phyloP scores from a whole-genome alignment of 2,113 vertebrate genomes.

The Reinhardtius hippoglossoides region DNA sequence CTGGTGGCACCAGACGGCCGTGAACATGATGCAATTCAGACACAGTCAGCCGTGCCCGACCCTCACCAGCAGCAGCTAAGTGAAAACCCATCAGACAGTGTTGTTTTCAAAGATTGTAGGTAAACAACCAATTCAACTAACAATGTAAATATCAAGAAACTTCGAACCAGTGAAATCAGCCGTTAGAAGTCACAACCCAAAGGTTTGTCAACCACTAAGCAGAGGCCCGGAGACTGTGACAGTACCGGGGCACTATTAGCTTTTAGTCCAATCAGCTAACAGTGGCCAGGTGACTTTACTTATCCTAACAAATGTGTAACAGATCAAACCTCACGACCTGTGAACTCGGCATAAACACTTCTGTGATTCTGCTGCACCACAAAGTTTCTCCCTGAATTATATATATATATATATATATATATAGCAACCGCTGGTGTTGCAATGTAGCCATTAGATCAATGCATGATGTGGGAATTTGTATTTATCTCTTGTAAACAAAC shows the following conservation, averaged over 20 bases:
- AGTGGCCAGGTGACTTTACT: not conserved
- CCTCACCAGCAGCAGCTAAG: constrained; percentile 49
- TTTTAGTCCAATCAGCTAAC: not conserved
- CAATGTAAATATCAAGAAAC: not conserved
- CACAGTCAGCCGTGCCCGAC: constrained; percentile 89
- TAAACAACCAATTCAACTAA: not conserved
- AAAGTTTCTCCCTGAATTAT: not conserved
- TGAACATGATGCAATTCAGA: constrained; percentile 93
- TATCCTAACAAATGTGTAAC: not conserved
- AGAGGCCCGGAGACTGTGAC: not conserved
- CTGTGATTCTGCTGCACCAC: not conserved
- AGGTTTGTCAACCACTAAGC: constrained; percentile 20
- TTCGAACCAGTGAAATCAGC: not conserved
- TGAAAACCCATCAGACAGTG: constrained; percentile 6
- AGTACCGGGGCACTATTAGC: not conserved
- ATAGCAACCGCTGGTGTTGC: not conserved
- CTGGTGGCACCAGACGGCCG: constrained; percentile 97
- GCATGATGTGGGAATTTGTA: constrained; percentile 43
- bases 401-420: not conserved
- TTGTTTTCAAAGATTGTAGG: not conserved
- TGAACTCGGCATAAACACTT: no score
- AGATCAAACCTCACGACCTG: not conserved
- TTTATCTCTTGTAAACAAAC: constrained; percentile 24
- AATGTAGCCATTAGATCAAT: constrained; percentile 15
- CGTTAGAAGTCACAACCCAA: constrained; percentile 2